These are phyloP conservation scores for Drosophila ambigua DNA, from an alignment of 1,140 invertebrate genomes.

Conservation along the genomic window DNA sequence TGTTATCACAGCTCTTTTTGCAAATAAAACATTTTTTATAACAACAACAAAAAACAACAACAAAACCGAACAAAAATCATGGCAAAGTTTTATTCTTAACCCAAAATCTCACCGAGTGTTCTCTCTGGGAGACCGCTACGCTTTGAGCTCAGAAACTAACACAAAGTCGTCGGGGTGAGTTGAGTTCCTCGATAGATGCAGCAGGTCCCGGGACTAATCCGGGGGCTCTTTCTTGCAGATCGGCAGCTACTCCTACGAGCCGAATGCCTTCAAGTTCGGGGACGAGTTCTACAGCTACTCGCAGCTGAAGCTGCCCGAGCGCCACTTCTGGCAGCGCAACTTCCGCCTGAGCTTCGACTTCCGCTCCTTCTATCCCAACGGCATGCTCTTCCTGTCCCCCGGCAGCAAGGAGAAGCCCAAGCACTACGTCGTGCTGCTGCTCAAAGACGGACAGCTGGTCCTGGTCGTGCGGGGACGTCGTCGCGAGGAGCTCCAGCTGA, in stretches of 20 bases:
- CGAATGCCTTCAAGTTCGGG: conserved; percentile 93
- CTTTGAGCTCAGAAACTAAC: conserved; percentile 76
- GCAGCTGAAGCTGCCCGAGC: conserved; percentile 86
- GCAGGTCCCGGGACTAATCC: conserved; percentile 30
- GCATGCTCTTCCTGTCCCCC: conserved; percentile 90
- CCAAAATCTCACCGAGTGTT: conserved; percentile 21
- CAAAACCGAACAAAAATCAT: conserved; percentile 44
- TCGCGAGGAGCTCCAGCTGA: conserved; percentile 87
- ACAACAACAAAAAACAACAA: conserved; percentile 36
- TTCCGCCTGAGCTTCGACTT: conserved; percentile 93
- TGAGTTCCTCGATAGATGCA: conserved; percentile 43
- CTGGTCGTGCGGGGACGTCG: conserved; percentile 88
- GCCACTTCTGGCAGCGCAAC: conserved; percentile 88
- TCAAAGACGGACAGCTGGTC: conserved; percentile 89
- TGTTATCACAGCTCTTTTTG: conserved; percentile 64
- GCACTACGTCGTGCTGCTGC: conserved; percentile 89
- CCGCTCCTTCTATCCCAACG: conserved; percentile 93
- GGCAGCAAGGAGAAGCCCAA: conserved; percentile 87
- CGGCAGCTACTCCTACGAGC: conserved; percentile 90
- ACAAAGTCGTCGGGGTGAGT: conserved; percentile 81
- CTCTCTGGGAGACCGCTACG: conserved; percentile 43
- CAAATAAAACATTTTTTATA: conserved; percentile 62
- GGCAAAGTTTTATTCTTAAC: conserved; percentile 61
- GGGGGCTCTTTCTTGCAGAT: conserved; percentile 84
- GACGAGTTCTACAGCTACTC: conserved; percentile 91